A percentile compares a stretch with the other conserved stretches of the same genome.
Evolutionary conservation across 2,113 vertebrate species (phyloP).

Genomic region (Sander lucioperca): DNA sequence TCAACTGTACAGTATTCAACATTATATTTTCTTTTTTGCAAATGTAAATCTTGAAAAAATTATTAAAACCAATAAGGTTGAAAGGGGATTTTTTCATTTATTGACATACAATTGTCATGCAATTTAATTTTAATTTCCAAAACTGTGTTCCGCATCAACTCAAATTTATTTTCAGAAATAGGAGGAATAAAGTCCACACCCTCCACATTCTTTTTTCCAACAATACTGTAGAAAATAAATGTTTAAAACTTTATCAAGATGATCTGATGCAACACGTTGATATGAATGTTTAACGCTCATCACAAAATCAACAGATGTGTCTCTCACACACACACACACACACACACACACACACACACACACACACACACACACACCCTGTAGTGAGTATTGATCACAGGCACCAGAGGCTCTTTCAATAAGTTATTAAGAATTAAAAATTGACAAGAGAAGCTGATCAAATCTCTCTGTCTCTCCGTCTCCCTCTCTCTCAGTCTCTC

Average conservation of each 20-base stretch:
- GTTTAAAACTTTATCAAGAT: background rate
- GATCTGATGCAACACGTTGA: background rate
- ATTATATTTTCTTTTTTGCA: background rate
- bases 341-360: constrained; percentile 34
- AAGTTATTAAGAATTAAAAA: constrained; percentile 76
- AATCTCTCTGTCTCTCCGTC: constrained; percentile 31
- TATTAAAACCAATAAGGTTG: background rate
- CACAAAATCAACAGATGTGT: background rate
- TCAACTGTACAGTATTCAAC: too few species aligned
- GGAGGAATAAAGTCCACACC: background rate
- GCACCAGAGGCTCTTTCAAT: constrained; percentile 61
- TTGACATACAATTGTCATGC: background rate
- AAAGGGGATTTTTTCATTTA: background rate
- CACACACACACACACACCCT: constrained; percentile 2
- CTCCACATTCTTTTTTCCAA: too few species aligned
- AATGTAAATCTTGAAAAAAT: too few species aligned
- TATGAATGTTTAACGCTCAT: background rate
- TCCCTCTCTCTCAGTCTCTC: constrained; percentile 1
- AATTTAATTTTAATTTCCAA: background rate
- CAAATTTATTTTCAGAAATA: background rate
- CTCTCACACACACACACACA: constrained; percentile 13
- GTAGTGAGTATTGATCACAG: constrained; percentile 62
- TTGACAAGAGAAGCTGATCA: constrained; percentile 65
- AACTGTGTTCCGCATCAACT: too few species aligned
- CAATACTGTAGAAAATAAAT: background rate